Evolutionary conservation across 2,113 vertebrate genomes (phyloP), one percentile per base, ranked within the genome.

Genomic region (Phaethornis superciliosus): DNA sequence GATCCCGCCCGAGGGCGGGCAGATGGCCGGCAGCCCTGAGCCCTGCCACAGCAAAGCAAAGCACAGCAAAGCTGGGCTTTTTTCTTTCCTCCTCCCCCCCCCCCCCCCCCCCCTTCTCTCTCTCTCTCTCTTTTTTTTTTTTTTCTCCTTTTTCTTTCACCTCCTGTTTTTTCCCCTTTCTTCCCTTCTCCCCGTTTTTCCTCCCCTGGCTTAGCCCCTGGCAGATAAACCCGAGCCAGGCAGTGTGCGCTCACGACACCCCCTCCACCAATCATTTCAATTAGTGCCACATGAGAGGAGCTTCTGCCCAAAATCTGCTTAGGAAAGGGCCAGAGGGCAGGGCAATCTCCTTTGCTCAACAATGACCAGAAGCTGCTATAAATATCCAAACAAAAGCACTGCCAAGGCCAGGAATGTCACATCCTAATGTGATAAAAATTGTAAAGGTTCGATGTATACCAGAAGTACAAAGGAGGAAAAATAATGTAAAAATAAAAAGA

Each of bases 211-310:
- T 97, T 93, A 96, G 93, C 96, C 93, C 87, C 80, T 83, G 93
- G 95, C 96, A 94, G 96, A 96, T 96, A 88, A 97, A 30, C 96
- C 87, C 91, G 71, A 96, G 83, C 81, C 89, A 96, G 92, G 51
- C 96, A 70, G 85, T 85, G 93, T 54, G 93, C 70, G 71, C 94
- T 96, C 94, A n/a, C 96, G 80, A 92, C 96, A 91, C 91, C 92
- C 92, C 92, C 91, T 94, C 95, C 96, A 69, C 96, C 96, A 98
- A 96, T 97, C 96, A 90, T 95, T 96, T 95, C 97, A 97, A 97
- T 98, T 98, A 98, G 96, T 97, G 96, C 96, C 96, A 97, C 96
- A 96, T 95, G 97, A 98, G 97, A 97, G 84, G 94, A 96, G 96
- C 95, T 97, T 96, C 96, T 97, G 95, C 96, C 97, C 95, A 97